A percentile compares a stretch with the other conserved stretches of the same genome.
These are phyloP conservation scores for Pampus argenteus DNA, from an alignment of 2,797 vertebrate species.

Conservation along the genomic window DNA sequence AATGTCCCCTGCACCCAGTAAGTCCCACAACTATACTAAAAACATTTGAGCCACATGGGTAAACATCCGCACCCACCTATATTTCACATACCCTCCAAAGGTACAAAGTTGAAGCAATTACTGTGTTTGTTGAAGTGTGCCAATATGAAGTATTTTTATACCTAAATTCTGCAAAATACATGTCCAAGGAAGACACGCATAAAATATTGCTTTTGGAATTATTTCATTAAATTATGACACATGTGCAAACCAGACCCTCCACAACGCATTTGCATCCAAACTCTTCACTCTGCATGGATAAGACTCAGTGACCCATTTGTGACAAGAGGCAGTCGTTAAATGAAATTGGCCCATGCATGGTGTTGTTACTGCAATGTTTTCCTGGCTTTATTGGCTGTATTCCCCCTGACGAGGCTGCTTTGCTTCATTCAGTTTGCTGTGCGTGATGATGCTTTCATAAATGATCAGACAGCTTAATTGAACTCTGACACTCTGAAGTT, in stretches of 20 bases:
- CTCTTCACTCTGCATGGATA: constrained; percentile 26
- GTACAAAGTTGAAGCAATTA: no score
- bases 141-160: neutral
- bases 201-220: neutral
- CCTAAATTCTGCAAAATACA: neutral
- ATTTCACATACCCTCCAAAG: constrained; percentile 23
- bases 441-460: constrained; percentile 37
- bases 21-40: constrained; percentile 41
- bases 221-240: constrained; percentile 34
- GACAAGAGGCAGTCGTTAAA: constrained; percentile 50
- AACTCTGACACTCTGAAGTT: constrained; percentile 26
- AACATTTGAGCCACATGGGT: constrained; percentile 42
- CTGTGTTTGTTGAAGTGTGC: constrained; percentile 3
- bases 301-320: constrained; percentile 66
- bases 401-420: constrained; percentile 15
- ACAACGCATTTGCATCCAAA: neutral
- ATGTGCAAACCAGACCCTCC: constrained; percentile 34
- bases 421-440: constrained; percentile 35
- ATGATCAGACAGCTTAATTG: constrained; percentile 48
- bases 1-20: no score
- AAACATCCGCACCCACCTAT: constrained; percentile 23
- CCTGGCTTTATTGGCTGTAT: constrained; percentile 38
- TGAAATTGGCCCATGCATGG: constrained; percentile 32
- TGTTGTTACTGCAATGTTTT: constrained; percentile 38
- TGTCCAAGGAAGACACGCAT: constrained; percentile 4